Evolutionary conservation across 35 echinoderm and acorn worm genomes (phyloP).

Genomic region (Ophiothrix spiculata): DNA sequence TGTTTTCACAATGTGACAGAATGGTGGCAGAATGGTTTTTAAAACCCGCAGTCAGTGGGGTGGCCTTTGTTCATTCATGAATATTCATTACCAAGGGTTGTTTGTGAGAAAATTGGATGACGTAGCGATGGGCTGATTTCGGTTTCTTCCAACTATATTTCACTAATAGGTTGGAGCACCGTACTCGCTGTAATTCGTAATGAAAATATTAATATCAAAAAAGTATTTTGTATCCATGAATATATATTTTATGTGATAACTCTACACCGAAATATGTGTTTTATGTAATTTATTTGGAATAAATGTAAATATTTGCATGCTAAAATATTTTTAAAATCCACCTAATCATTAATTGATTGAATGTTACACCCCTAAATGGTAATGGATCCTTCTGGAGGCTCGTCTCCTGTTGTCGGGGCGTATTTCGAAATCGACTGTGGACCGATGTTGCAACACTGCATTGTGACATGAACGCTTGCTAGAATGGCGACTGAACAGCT

Average conservation of each 20-base stretch:
- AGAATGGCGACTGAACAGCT: neutral
- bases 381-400: neutral
- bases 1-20: neutral
- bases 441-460: neutral
- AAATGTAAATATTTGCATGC: too few relatives aligned
- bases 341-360: too few relatives aligned
- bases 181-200: too few relatives aligned
- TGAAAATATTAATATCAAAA: too few relatives aligned
- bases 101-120: slow-evolving; percentile 6
- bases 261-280: too few relatives aligned
- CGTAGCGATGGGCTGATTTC: neutral
- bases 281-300: too few relatives aligned
- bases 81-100: slow-evolving; percentile 3
- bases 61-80: neutral
- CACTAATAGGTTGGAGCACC: too few relatives aligned
- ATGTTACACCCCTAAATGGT: neutral
- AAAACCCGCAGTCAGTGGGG: neutral
- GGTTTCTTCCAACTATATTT: neutral
- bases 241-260: too few relatives aligned
- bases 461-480: neutral
- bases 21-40: neutral
- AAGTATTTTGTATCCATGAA: too few relatives aligned
- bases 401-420: slow-evolving; percentile 10
- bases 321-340: too few relatives aligned
- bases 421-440: neutral